phyloP scores from a whole-genome alignment of 1,140 invertebrate species.

The Scaptodrosophila lebanonensis region DNA sequence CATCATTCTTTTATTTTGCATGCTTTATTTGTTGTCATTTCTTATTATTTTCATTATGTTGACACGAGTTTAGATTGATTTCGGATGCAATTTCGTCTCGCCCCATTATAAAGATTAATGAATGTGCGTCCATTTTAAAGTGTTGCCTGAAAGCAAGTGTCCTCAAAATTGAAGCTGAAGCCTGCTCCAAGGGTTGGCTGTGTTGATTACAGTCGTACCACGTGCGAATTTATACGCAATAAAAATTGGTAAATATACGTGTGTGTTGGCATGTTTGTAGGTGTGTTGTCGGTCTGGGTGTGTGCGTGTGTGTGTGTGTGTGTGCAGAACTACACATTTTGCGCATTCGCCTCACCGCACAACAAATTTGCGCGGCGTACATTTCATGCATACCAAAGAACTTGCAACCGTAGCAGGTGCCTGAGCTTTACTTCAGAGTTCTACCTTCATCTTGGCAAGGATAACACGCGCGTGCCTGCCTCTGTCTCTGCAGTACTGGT shows the following conservation, averaged over 20 bases:
- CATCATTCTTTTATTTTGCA: too few species aligned
- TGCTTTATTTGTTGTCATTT: too few species aligned
- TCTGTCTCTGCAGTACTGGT: conserved; percentile 18
- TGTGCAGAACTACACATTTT: conserved; percentile 49
- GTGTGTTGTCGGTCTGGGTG: too few species aligned
- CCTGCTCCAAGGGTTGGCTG: neutral
- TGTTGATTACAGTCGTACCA: conserved; percentile 72
- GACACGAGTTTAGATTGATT: too few species aligned
- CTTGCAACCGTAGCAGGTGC: conserved; percentile 23
- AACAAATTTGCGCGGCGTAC: conserved; percentile 72
- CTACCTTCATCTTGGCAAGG: conserved; percentile 32
- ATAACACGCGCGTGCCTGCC: conserved; percentile 56
- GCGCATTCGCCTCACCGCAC: conserved; percentile 73
- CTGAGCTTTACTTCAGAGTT: conserved; percentile 13
- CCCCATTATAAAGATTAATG: too few species aligned
- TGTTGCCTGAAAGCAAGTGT: conserved; percentile 41
- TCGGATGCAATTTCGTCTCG: conserved; percentile 69
- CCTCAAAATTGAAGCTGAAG: conserved; percentile 14
- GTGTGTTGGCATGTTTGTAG: too few species aligned
- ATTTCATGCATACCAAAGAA: conserved; percentile 75
- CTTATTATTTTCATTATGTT: too few species aligned
- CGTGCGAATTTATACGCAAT: conserved; percentile 75
- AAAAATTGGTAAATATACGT: conserved; percentile 73
- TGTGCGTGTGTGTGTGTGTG: conserved; percentile 26
- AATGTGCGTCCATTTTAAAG: neutral